These are phyloP conservation scores for Perizoma affinitatum DNA, from an alignment of 2,888 invertebrate species.

Conservation along the genomic window DNA sequence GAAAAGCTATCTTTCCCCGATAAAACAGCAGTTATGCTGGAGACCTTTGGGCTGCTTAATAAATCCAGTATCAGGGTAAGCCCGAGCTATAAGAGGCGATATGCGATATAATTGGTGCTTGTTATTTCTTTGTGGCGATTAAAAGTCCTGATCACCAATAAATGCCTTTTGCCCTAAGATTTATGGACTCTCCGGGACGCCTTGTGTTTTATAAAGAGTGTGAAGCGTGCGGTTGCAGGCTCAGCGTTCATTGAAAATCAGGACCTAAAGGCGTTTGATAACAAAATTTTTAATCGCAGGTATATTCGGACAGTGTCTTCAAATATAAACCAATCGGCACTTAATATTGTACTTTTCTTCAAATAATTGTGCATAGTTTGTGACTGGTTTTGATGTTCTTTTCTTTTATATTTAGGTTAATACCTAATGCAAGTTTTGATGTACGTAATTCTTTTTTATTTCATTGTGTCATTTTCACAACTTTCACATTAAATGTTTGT, in stretches of 20 bases:
- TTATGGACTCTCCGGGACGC: conserved; percentile 1
- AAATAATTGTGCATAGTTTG: neutral
- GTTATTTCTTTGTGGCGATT: conserved; percentile 12
- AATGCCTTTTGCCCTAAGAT: conserved; percentile 6
- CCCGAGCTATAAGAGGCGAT: neutral
- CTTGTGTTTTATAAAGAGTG: conserved; percentile 8
- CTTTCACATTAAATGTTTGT: neutral
- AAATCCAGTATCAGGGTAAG: too few species aligned
- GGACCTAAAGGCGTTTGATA: conserved; percentile 12
- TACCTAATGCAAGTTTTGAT: conserved; percentile 3
- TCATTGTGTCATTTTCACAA: neutral
- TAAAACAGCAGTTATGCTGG: too few species aligned
- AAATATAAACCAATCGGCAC: conserved; percentile 14
- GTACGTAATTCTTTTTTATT: conserved; percentile 7
- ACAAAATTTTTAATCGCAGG: conserved; percentile 1
- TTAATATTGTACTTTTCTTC: conserved; percentile 12
- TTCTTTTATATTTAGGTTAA: neutral
- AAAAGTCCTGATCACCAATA: conserved; percentile 9
- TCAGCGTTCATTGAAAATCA: neutral
- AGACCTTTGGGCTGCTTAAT: too few species aligned
- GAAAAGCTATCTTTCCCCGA: too few species aligned
- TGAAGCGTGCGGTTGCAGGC: neutral
- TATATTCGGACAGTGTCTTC: conserved; percentile 21
- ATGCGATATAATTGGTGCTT: conserved; percentile 2
- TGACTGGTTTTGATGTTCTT: conserved; percentile 11